These are phyloP conservation scores for Manis javanica DNA, from an alignment of 2,797 vertebrate genomes.

Conservation along the genomic window DNA sequence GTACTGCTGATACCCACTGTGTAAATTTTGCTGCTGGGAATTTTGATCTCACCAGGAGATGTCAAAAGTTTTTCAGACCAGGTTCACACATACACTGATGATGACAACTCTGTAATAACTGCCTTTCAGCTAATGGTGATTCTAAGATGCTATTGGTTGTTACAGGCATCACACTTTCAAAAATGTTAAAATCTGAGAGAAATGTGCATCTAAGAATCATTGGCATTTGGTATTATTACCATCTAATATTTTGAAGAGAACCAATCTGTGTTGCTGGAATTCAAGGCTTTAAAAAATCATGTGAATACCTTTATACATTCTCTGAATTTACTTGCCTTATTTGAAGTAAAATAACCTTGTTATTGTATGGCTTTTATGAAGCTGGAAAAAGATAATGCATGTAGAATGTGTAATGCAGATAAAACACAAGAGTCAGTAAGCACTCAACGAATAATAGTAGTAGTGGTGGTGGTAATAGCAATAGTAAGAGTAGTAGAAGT, in stretches of 20 bases:
- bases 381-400: slow-evolving; percentile 44
- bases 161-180: slow-evolving; percentile 14
- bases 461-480: neutral
- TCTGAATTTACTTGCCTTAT: slow-evolving; percentile 37
- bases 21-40: neutral
- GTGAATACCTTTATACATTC: neutral
- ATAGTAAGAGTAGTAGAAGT: neutral
- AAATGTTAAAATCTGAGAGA: slow-evolving; percentile 39
- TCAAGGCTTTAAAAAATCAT: slow-evolving; percentile 58
- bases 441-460: neutral
- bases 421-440: neutral
- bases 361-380: neutral
- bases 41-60: slow-evolving; percentile 22
- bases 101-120: neutral
- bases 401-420: neutral
- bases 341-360: slow-evolving; percentile 41
- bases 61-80: slow-evolving; percentile 1
- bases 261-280: slow-evolving; percentile 77
- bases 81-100: neutral
- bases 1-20: neutral
- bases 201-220: neutral
- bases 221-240: neutral
- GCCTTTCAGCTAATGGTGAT: neutral
- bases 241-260: slow-evolving; percentile 26
- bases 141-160: neutral